These are phyloP conservation scores for Artibeus jamaicensis DNA, from an alignment of 2,797 vertebrate genomes.

Conservation along the genomic window DNA sequence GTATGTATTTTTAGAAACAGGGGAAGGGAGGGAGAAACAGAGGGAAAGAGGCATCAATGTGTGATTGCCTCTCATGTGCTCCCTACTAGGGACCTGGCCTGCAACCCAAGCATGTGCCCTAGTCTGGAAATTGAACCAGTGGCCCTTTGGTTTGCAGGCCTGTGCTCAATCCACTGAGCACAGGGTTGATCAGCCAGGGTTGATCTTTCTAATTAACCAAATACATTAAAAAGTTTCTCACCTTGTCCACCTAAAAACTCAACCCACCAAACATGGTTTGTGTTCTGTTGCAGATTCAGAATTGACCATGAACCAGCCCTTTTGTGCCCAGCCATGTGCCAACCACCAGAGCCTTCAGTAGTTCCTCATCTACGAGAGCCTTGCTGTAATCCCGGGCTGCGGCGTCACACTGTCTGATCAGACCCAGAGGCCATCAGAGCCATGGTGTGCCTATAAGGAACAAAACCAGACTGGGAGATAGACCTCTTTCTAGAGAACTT, in stretches of 20 bases:
- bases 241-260: not conserved
- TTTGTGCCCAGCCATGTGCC: fast-evolving
- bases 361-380: fast-evolving
- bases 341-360: fast-evolving
- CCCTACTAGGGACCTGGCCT: no score
- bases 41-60: no score
- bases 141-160: no score
- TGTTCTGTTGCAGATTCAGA: fast-evolving
- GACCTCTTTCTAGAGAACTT: not conserved
- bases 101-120: no score
- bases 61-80: no score
- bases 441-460: fast-evolving
- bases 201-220: not conserved
- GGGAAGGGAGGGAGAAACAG: no score
- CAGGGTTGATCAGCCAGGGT: no score
- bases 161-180: no score
- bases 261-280: fast-evolving
- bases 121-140: no score
- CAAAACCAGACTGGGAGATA: not conserved
- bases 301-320: fast-evolving
- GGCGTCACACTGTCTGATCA: not conserved
- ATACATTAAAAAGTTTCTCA: not conserved
- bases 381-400: fast-evolving
- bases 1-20: no score
- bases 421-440: no score